These are phyloP conservation scores for Muscidifurax raptorellus DNA, from an alignment of 1,140 invertebrate species.

Conservation along the genomic window DNA sequence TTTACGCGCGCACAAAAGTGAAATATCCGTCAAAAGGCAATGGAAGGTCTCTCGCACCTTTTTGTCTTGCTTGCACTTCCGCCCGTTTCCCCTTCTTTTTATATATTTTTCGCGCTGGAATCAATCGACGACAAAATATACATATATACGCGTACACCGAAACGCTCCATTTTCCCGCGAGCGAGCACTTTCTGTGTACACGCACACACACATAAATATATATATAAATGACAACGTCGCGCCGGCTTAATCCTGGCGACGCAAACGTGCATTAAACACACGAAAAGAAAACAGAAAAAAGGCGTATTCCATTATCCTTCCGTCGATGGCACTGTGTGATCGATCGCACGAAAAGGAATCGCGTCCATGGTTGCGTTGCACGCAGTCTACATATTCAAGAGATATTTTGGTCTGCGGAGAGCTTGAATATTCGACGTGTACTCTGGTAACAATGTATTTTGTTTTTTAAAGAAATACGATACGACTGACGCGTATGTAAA, in stretches of 20 bases:
- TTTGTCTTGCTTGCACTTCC: conserved; percentile 18
- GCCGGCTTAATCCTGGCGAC: background rate
- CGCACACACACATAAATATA: no score
- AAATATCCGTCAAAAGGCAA: conserved; percentile 22
- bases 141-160: background rate
- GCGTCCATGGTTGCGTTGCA: no score
- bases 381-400: background rate
- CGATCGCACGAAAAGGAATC: conserved; percentile 1
- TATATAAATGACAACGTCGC: background rate
- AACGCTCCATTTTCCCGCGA: background rate
- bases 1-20: conserved; percentile 1
- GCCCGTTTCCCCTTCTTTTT: background rate
- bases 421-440: no score
- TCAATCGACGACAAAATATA: background rate
- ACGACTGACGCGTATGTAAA: no score
- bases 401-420: background rate
- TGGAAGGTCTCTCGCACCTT: background rate
- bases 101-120: conserved; percentile 1
- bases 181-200: background rate
- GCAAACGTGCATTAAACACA: conserved; percentile 12
- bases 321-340: background rate
- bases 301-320: conserved; percentile 37
- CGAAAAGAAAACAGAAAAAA: background rate
- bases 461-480: background rate
- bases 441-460: no score